Base-by-base conservation (phyloP, 2,113 vertebrate species). In the Percina caprodes region DNA sequence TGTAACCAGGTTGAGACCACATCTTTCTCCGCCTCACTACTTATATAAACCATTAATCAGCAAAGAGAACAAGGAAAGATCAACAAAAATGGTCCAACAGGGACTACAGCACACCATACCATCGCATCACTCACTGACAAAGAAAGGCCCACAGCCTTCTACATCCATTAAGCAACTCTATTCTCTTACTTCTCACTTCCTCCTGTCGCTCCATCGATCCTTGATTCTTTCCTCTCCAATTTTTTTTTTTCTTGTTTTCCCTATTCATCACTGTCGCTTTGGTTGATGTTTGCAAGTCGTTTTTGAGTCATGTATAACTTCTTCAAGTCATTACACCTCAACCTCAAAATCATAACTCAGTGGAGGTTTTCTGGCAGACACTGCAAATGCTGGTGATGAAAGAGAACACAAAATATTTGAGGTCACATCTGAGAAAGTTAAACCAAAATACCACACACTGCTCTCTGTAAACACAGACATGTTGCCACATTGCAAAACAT, bases 21-120 rank as follows among this genome's bases (percentile, higher is more conserved):
- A 86, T 90, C 86, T 83, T 69, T 74, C 85, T 87, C 77, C 23
- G 89, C 83, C 88, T 94, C 85, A 91, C 86, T 92, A 85, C 77
- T 84, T 69, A 78, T 54, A 84, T 35, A 46, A 63, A 45, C 86
- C 85, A 92, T 94, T 84, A 89, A 88, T 94, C 94, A 93, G 84
- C 61, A 3, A 85, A 69, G 65, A 89, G 88, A 92, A 91, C 82
- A 87, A 89, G 84, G 89, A 89, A 91, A 91, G 82, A 87, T 88
- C 83, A 93, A 93, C 91, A 92, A 78, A 87, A 89, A 85, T 24
- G 88, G 69, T 75, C 83, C 90, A 84, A 63, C 84, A 69, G 88
- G 78, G 89, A 90, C 82, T 83, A 70, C 73, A 87, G 79, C 80
- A 73, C 73, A 75, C 74, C 16, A 21, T 35, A 71, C 63, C 74